A percentile compares a stretch with the other conserved stretches of the same genome.
These are phyloP conservation scores for Fistularia commersonii DNA, from an alignment of 2,797 vertebrate species.

Conservation along the genomic window DNA sequence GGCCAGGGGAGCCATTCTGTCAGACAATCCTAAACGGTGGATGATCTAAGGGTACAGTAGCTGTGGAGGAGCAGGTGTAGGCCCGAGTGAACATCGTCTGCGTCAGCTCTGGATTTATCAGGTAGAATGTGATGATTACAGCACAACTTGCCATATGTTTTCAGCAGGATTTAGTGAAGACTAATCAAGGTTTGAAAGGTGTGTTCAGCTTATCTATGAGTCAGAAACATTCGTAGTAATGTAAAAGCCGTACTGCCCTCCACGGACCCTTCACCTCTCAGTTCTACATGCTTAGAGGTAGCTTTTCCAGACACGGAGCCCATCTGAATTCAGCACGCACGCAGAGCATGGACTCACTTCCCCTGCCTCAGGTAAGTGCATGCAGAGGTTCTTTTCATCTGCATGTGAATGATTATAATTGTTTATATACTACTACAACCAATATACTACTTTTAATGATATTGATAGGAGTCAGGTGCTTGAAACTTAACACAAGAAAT, in stretches of 20 bases:
- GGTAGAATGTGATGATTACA: conserved; percentile 42
- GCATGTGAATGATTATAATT: no score
- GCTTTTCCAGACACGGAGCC: conserved; percentile 17
- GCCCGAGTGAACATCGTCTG: conserved; percentile 3
- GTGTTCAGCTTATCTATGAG: conserved; percentile 53
- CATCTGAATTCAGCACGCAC: conserved; percentile 32
- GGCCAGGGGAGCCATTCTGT: no score
- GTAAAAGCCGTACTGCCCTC: conserved; percentile 27
- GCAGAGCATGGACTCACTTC: conserved; percentile 46
- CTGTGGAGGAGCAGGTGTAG: neutral
- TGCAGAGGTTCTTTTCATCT: neutral
- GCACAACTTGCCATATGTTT: conserved; percentile 28
- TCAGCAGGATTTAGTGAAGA: conserved; percentile 27
- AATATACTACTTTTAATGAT: no score
- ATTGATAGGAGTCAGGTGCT: no score
- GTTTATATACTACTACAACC: no score
- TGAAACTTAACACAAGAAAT: no score
- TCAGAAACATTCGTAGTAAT: conserved; percentile 21
- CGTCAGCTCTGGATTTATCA: no score
- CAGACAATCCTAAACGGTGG: no score
- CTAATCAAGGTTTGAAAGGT: conserved; percentile 42
- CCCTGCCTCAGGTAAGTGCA: conserved; percentile 52
- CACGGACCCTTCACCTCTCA: neutral
- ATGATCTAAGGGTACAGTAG: conserved; percentile 6
- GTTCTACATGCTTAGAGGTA: conserved; percentile 14